These are phyloP conservation scores for Lutjanus campechanus DNA, from an alignment of 2,797 vertebrate species.

Conservation along the genomic window DNA sequence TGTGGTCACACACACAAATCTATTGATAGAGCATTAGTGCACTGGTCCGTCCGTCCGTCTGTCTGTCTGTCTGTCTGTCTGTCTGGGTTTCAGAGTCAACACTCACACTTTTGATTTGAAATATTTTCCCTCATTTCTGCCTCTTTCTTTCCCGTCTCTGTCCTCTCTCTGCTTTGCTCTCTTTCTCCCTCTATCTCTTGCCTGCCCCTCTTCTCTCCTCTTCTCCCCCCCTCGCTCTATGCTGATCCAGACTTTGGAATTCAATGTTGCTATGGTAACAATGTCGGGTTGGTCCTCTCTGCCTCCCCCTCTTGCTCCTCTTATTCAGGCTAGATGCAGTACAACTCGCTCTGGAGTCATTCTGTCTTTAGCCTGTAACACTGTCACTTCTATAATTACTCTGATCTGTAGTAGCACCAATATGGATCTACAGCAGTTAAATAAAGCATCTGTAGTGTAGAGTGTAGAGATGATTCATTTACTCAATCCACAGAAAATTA, in stretches of 20 bases:
- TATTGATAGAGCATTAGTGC: slow-evolving; percentile 63
- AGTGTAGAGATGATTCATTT: not conserved
- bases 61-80: slow-evolving; percentile 27
- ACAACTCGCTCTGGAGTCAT: slow-evolving; percentile 67
- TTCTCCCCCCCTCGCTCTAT: slow-evolving; percentile 65
- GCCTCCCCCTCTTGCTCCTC: slow-evolving; percentile 76
- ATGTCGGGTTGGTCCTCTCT: slow-evolving; percentile 80
- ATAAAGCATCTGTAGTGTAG: not conserved
- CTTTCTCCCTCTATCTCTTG: slow-evolving; percentile 67
- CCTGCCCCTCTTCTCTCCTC: slow-evolving; percentile 23
- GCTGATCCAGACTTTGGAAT: slow-evolving; percentile 87
- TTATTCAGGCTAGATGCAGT: slow-evolving; percentile 78
- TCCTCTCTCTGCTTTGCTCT: slow-evolving; percentile 41
- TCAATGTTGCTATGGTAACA: slow-evolving; percentile 89
- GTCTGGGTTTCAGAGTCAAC: slow-evolving; percentile 54
- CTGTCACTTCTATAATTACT: slow-evolving; percentile 48
- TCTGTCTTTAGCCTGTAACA: slow-evolving; percentile 55
- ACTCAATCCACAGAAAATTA: not conserved
- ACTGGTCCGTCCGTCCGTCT: slow-evolving; percentile 24
- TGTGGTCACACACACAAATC: slow-evolving; percentile 60
- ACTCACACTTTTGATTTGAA: slow-evolving; percentile 50
- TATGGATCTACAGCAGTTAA: not conserved
- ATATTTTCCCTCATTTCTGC: slow-evolving; percentile 55
- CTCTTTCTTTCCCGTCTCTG: slow-evolving; percentile 53
- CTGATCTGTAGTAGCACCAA: slow-evolving; percentile 23